phyloP scores from a whole-genome alignment of 2,797 vertebrate genomes.

The Enteromius trimaculatus region DNA sequence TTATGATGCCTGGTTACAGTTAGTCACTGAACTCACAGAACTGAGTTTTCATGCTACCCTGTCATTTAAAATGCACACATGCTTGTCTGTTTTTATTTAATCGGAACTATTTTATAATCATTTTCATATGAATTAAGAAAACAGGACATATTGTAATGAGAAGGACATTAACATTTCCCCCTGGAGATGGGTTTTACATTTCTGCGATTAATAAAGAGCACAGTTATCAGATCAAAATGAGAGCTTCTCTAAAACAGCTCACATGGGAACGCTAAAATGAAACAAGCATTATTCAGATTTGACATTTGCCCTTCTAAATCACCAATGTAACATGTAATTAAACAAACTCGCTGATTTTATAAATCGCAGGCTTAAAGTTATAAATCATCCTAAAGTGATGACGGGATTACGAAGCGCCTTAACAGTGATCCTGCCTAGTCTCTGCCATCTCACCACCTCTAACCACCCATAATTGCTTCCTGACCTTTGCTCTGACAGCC shows the following conservation, averaged over 20 bases:
- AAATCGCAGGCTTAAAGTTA: conserved; percentile 2
- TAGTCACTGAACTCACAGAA: conserved; percentile 7
- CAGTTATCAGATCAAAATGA: neutral
- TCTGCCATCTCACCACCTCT: conserved; percentile 57
- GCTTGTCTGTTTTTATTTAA: conserved; percentile 21
- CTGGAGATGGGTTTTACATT: conserved; percentile 3
- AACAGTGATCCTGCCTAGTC: conserved; percentile 41
- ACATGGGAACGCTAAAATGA: neutral
- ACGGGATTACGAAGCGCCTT: conserved; percentile 23
- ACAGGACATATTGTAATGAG: neutral
- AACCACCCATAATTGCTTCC: conserved; percentile 80
- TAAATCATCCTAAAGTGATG: conserved; percentile 15
- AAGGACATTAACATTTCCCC: neutral
- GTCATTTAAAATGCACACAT: conserved; percentile 6
- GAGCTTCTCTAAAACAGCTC: neutral
- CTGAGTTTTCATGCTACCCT: conserved; percentile 12
- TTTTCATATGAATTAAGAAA: conserved; percentile 28
- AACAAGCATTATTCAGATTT: conserved; percentile 14
- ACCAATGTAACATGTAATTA: neutral
- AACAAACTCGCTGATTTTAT: conserved; percentile 23
- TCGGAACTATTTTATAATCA: conserved; percentile 11
- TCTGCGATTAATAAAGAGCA: neutral
- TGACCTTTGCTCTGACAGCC: conserved; percentile 76
- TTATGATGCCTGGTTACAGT: conserved; percentile 1
- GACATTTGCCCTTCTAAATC: conserved; percentile 17